These are phyloP conservation scores for Centropristis striata DNA, from an alignment of 2,113 vertebrate species.

Conservation along the genomic window DNA sequence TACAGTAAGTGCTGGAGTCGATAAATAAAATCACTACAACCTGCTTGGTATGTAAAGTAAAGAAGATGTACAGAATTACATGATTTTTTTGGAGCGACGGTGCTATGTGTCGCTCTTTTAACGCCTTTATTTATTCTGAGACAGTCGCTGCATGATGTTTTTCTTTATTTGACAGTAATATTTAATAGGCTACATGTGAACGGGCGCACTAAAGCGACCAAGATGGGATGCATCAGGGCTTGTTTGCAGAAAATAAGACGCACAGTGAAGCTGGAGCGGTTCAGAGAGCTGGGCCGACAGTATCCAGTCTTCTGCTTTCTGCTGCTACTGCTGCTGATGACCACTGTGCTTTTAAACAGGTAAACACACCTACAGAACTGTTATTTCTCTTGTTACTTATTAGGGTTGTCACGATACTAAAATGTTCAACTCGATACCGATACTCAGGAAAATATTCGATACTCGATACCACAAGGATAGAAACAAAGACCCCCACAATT, in stretches of 20 bases:
- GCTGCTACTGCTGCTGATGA: constrained; percentile 86
- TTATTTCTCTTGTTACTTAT: no score
- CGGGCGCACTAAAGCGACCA: background rate
- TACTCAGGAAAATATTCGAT: no score
- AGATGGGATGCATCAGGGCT: constrained; percentile 73
- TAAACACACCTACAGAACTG: constrained; percentile 44
- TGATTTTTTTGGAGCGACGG: background rate
- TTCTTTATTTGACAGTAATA: constrained; percentile 39
- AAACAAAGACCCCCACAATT: no score
- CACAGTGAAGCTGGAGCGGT: constrained; percentile 84
- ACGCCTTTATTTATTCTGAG: constrained; percentile 1
- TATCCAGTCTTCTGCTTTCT: constrained; percentile 94
- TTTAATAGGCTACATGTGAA: background rate
- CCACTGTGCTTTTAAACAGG: constrained; percentile 92
- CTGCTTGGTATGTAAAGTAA: background rate
- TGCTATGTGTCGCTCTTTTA: background rate
- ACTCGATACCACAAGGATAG: no score
- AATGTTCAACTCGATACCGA: no score
- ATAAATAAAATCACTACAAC: background rate
- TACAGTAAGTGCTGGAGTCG: constrained; percentile 42
- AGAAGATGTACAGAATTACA: background rate
- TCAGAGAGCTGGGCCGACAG: constrained; percentile 91
- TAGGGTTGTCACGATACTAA: no score
- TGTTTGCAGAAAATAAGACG: constrained; percentile 80
- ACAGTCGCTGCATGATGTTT: background rate